phyloP scores from a whole-genome alignment of 92 coral and sea anemone species.

The Paragorgia papillata region DNA sequence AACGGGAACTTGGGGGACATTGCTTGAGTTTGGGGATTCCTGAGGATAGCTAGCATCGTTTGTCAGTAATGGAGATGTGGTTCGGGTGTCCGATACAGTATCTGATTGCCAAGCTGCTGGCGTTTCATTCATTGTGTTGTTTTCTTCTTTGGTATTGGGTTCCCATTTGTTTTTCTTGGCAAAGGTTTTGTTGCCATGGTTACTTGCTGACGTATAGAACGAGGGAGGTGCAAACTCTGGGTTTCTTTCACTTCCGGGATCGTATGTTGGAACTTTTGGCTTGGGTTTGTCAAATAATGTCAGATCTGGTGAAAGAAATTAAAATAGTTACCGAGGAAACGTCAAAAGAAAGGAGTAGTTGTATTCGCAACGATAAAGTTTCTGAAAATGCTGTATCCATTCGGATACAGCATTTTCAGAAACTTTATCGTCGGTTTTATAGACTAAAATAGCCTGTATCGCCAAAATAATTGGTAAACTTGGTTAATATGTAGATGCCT shows the following conservation, averaged over 20 bases:
- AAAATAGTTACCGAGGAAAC: background rate
- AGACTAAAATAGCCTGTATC: too few relatives aligned
- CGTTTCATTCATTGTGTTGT: background rate
- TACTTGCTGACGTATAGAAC: conserved; percentile 52
- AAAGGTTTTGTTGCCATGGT: background rate
- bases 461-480: too few relatives aligned
- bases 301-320: conserved; percentile 16
- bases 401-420: too few relatives aligned
- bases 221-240: conserved; percentile 92
- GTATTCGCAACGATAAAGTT: background rate
- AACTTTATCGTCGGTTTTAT: too few relatives aligned
- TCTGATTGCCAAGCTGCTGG: background rate
- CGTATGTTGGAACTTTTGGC: conserved; percentile 39
- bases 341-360: background rate
- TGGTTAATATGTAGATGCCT: too few relatives aligned
- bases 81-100: background rate
- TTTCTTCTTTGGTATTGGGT: background rate
- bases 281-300: conserved; percentile 32
- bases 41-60: background rate
- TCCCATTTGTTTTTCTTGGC: background rate
- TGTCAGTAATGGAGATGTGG: background rate
- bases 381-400: background rate
- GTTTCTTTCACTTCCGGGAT: conserved; percentile 67
- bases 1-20: conserved; percentile 8
- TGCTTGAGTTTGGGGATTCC: conserved; percentile 8